Percentiles rank a stretch among this genome's conserved stretches.
These are phyloP conservation scores for Taxidea taxus DNA, from an alignment of 2,113 vertebrate genomes.

Conservation along the genomic window DNA sequence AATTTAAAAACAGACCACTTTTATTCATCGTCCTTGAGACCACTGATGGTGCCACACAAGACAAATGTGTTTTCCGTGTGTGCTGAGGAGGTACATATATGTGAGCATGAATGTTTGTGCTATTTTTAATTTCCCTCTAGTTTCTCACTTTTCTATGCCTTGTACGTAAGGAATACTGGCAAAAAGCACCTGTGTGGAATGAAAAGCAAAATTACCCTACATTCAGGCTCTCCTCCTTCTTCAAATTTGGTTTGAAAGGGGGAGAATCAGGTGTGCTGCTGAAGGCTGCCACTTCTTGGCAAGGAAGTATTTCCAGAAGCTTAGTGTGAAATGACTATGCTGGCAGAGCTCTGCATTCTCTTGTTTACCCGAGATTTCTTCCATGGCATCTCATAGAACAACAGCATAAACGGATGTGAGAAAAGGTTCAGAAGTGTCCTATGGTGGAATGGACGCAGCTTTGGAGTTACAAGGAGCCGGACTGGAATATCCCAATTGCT, in stretches of 20 bases:
- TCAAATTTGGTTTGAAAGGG: not conserved
- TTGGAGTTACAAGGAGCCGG: not conserved
- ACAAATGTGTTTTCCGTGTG: not conserved
- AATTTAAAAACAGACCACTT: not conserved
- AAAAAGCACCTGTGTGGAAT: not conserved
- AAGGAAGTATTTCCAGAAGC: not conserved
- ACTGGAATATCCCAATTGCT: not conserved
- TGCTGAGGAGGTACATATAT: not conserved
- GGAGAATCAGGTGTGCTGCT: not conserved
- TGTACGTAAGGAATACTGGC: not conserved
- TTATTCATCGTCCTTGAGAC: not conserved
- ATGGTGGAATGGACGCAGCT: not conserved
- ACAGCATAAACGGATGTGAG: not conserved
- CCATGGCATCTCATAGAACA: not conserved
- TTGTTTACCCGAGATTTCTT: not conserved
- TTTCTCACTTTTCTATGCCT: not conserved
- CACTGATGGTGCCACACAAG: not conserved
- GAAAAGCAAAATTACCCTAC: not conserved
- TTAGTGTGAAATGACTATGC: accelerated
- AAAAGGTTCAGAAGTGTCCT: not conserved
- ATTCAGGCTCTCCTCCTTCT: not conserved
- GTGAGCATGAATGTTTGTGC: not conserved
- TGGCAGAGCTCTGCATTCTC: not conserved
- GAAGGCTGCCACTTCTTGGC: not conserved
- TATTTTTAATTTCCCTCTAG: not conserved